These are phyloP conservation scores for Caenorhabditis sp. DNA, from an alignment of 2,888 invertebrate genomes.

Conservation along the genomic window DNA sequence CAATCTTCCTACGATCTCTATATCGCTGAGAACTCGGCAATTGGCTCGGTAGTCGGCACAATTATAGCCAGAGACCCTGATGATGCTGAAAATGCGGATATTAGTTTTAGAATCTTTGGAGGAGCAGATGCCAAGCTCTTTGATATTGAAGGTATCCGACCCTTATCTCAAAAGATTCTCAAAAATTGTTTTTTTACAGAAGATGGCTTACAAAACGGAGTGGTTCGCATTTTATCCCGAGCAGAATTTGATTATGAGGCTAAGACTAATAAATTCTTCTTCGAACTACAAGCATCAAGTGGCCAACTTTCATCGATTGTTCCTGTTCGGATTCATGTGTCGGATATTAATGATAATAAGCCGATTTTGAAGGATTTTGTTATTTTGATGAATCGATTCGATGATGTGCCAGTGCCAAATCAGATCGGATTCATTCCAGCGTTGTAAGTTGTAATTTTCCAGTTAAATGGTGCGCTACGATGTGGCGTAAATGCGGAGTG, in stretches of 20 bases:
- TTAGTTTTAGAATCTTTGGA: conserved; percentile 92
- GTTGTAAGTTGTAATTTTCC: conserved; percentile 53
- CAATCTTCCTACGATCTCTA: conserved; percentile 85
- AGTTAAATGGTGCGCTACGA: neutral
- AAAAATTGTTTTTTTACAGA: conserved; percentile 71
- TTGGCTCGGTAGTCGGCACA: conserved; percentile 90
- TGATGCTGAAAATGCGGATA: conserved; percentile 80
- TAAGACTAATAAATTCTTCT: conserved; percentile 84
- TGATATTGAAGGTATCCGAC: conserved; percentile 56
- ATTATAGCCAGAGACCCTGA: conserved; percentile 90
- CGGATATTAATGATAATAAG: conserved; percentile 84
- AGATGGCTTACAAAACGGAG: conserved; percentile 54
- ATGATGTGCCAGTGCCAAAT: conserved; percentile 37
- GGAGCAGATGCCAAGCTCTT: conserved; percentile 78
- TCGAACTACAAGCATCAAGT: conserved; percentile 82
- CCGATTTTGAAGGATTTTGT: conserved; percentile 89
- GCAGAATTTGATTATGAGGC: conserved; percentile 94
- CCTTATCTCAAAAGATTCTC: neutral
- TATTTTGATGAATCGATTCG: conserved; percentile 77
- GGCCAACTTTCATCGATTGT: conserved; percentile 68
- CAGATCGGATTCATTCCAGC: conserved; percentile 65
- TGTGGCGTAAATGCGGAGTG: too few relatives aligned
- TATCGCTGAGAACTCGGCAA: conserved; percentile 93
- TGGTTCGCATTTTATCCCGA: conserved; percentile 84
- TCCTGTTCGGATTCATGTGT: conserved; percentile 64